Conservation (phyloP, 2,797 vertebrate species). For the Sebastes wilsoni region DNA sequence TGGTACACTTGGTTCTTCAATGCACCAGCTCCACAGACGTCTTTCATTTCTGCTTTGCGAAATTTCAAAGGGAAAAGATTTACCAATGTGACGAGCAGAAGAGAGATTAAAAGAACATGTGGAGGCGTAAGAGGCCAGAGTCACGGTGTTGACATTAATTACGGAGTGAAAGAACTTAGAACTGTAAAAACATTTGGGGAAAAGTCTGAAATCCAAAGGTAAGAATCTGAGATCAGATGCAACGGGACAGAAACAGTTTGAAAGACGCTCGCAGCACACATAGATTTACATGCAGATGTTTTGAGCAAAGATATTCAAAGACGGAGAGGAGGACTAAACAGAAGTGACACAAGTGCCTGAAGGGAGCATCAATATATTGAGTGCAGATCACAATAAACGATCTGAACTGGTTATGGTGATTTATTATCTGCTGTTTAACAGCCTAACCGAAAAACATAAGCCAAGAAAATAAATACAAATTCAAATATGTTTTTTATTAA, state of each 20-base stretch:
- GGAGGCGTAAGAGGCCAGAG: constrained; percentile 17
- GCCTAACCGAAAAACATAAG: background rate
- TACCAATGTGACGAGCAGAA: background rate
- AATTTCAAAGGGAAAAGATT: constrained; percentile 28
- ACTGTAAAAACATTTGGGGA: constrained; percentile 15
- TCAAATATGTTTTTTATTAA: too few relatives aligned
- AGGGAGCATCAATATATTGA: background rate
- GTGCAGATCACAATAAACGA: background rate
- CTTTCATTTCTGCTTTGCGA: constrained; percentile 18
- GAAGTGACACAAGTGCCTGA: background rate
- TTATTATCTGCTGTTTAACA: background rate
- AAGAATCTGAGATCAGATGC: constrained; percentile 48
- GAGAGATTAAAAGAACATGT: constrained; percentile 11
- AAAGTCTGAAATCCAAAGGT: constrained; percentile 48
- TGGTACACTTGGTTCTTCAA: background rate
- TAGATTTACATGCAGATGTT: background rate
- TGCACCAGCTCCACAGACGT: background rate
- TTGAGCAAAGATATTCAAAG: constrained; percentile 10
- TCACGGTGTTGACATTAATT: constrained; percentile 49
- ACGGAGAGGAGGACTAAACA: background rate
- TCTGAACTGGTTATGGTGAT: background rate
- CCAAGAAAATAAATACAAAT: too few relatives aligned
- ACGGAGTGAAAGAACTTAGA: constrained; percentile 15
- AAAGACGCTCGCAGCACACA: constrained; percentile 14
- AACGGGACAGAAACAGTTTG: constrained; percentile 31